These are phyloP conservation scores for Xenus cinereus DNA, from an alignment of 2,113 vertebrate species.

Conservation along the genomic window DNA sequence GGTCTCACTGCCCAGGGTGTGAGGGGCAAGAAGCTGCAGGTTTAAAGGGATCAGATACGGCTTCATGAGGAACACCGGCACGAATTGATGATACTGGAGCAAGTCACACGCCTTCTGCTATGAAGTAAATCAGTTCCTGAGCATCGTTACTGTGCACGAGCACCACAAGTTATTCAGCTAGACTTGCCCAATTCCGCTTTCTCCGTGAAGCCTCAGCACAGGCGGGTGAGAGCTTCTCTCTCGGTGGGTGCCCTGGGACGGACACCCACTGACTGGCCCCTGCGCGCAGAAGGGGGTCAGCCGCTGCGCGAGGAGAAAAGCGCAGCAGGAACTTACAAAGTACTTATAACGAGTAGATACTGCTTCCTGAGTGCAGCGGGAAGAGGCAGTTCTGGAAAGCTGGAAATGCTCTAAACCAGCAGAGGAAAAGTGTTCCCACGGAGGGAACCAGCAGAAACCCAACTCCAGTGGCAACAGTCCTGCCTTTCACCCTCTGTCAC, in stretches of 20 bases:
- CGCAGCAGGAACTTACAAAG: too few relatives aligned
- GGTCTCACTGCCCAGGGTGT: not conserved
- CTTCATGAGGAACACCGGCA: not conserved
- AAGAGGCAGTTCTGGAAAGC: not conserved
- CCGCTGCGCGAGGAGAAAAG: not conserved
- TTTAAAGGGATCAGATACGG: not conserved
- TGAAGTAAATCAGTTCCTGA: not conserved
- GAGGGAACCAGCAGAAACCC: not conserved
- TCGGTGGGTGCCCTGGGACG: not conserved
- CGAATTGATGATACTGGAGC: not conserved
- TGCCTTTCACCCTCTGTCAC: not conserved
- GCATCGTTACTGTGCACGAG: not conserved
- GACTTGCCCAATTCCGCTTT: not conserved
- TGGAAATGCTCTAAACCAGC: not conserved
- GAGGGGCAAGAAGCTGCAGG: not conserved
- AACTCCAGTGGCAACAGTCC: too few relatives aligned
- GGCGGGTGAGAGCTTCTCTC: too few relatives aligned
- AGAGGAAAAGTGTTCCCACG: not conserved
- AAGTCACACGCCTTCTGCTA: not conserved
- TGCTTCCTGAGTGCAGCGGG: not conserved
- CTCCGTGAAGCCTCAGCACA: not conserved
- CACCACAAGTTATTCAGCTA: not conserved
- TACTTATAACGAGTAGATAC: too few relatives aligned
- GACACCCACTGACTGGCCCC: rapidly evolving
- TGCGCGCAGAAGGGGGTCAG: rapidly evolving